phyloP scores from a whole-genome alignment of 2,113 vertebrate species.

The Orthonyx spaldingii region DNA sequence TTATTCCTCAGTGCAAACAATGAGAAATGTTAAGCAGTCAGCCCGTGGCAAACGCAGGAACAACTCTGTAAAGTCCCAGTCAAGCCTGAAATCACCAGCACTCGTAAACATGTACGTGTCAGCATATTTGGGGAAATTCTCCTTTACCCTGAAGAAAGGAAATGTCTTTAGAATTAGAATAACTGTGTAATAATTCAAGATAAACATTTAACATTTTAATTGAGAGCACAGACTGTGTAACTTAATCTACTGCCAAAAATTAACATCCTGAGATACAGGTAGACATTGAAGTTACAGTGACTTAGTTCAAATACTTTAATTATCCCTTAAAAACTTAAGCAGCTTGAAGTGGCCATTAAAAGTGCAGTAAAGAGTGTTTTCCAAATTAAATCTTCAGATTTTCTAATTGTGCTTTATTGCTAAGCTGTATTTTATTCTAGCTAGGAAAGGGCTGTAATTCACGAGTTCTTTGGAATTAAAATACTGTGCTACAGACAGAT shows the following conservation, averaged over 20 bases:
- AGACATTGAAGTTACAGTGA: background rate
- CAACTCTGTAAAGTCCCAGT: background rate
- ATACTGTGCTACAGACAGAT: background rate
- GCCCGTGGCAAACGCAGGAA: background rate
- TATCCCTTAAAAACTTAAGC: background rate
- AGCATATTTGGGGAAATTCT: background rate
- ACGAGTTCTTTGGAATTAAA: background rate
- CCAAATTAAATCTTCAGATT: background rate
- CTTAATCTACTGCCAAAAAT: background rate
- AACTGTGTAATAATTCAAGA: background rate
- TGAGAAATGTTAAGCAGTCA: background rate
- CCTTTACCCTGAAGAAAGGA: background rate
- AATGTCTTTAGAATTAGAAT: background rate
- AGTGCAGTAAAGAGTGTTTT: background rate
- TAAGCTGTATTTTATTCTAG: background rate
- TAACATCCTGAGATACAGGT: background rate
- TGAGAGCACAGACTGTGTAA: background rate
- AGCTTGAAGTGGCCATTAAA: background rate
- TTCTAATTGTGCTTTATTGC: background rate
- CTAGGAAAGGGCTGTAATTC: background rate
- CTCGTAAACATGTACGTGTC: background rate
- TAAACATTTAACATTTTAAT: background rate
- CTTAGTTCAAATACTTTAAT: background rate
- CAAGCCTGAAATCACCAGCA: slow-evolving; percentile 12
- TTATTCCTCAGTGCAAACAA: background rate